phyloP scores from a whole-genome alignment of 1,140 invertebrate genomes.

The Lepidurus arcticus region DNA sequence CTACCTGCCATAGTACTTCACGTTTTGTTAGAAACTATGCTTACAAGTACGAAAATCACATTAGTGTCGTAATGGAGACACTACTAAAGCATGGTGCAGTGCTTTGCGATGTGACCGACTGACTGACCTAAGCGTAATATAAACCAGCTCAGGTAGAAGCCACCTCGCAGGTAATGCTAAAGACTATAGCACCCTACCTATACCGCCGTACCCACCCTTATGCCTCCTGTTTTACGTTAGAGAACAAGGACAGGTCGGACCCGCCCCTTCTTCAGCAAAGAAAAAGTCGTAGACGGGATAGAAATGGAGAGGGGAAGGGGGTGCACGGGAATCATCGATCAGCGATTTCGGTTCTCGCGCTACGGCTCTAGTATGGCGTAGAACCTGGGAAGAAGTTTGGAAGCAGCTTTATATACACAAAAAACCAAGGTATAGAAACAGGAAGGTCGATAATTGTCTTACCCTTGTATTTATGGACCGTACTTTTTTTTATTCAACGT shows the following conservation, averaged over 20 bases:
- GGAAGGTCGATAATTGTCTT: neutral
- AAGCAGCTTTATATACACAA: neutral
- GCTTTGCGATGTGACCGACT: neutral
- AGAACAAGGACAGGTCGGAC: neutral
- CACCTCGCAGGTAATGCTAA: conserved; percentile 2
- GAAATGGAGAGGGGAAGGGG: neutral
- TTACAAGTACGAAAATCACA: neutral
- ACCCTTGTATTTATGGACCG: too few species aligned
- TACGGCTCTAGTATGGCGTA: neutral
- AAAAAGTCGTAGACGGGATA: neutral
- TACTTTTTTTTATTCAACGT: too few species aligned
- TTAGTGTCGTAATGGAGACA: neutral
- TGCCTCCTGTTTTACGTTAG: neutral
- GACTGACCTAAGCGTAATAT: neutral
- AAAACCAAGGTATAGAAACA: neutral
- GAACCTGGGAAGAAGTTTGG: neutral
- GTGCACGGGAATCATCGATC: neutral
- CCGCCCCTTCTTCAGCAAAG: neutral
- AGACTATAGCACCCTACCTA: neutral
- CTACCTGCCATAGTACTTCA: neutral
- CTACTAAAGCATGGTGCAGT: neutral
- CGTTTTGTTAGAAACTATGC: neutral
- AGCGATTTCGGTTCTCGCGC: neutral
- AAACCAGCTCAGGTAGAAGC: neutral
- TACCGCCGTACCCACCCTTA: neutral